Base-by-base conservation (phyloP, 2,888 invertebrate genomes). In the Physocephala rufipes region DNA sequence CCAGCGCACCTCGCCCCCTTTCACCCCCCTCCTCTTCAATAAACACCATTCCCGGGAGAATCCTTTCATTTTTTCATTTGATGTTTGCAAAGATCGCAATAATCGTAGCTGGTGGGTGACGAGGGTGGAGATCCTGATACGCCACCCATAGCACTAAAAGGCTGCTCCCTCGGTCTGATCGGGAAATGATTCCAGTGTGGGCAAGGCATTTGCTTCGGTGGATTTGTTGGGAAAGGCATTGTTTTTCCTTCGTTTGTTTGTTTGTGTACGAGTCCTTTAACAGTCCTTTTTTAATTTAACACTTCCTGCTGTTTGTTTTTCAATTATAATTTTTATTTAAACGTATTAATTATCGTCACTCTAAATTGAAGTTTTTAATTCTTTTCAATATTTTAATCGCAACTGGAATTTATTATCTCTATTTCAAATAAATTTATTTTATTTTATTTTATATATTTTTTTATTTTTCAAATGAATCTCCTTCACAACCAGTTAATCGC, bases 111-210 rank as follows among this genome's bases (percentile, higher is more conserved):
- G 61, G 12, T 45, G 58, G 49, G 53, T 36, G 64, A 28, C 2
- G 65, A 13, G 19, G 71, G 70, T n/a, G 66, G 59, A 19, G 61
- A 43, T 55, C 62, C 73, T 4, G 74, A 53, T 28, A 26, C 7
- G 12, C 12, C 19, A 19, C 49, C 2, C 19, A 70, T 58, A 9
- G 59, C 24, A 30, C 69, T 72, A 26, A 61, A 45, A 13, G 70
- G 12, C 9, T 28, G 65, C 7, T 70, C 55, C 21, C 72, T 43
- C 26, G 84, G 82, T n/a, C 79, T 79, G 30, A 85, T 80, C 15
- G 85, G 85, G 72, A 85, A 85, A 66, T 84, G 85, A 65, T 82
- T 79, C 86, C 85, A 85, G 70, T 85, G 85, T 21, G 83, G 85
- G 59, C 85, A 85, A 5, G 86, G 85, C 85, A 84, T 83, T 75